phyloP scores from a whole-genome alignment of 2,888 invertebrate species.

The Idaea dimidiata region DNA sequence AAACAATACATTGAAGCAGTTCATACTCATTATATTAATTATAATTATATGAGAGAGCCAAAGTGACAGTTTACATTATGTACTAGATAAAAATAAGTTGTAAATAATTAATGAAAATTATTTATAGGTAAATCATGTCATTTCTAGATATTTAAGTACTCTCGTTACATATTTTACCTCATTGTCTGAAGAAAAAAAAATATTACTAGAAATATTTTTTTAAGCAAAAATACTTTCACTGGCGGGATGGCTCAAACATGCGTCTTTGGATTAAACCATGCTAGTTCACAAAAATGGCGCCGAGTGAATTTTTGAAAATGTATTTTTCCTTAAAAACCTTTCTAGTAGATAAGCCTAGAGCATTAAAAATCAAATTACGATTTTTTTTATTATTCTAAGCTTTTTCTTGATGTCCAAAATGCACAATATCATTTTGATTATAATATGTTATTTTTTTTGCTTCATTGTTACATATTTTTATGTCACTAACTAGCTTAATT shows the following conservation, averaged over 20 bases:
- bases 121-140: conserved; percentile 60
- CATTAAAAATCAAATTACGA: too few species aligned
- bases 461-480: conserved; percentile 29
- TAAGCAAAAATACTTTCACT: too few species aligned
- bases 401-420: conserved; percentile 51
- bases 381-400: conserved; percentile 24
- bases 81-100: conserved; percentile 30
- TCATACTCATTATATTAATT: conserved; percentile 68
- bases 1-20: conserved; percentile 24
- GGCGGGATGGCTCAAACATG: too few species aligned
- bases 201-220: too few species aligned
- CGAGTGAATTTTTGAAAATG: too few species aligned
- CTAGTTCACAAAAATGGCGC: too few species aligned
- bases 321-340: too few species aligned
- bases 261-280: too few species aligned
- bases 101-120: conserved; percentile 58
- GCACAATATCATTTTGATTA: conserved; percentile 50
- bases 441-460: conserved; percentile 35
- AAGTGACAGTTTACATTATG: conserved; percentile 51
- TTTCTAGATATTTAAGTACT: conserved; percentile 51
- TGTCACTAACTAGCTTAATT: background rate
- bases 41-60: conserved; percentile 61
- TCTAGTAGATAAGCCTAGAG: too few species aligned
- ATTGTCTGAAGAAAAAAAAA: conserved; percentile 50
- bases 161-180: conserved; percentile 64